These are phyloP conservation scores for Drosophila simulans DNA, from an alignment of 1,140 invertebrate genomes.

Conservation along the genomic window DNA sequence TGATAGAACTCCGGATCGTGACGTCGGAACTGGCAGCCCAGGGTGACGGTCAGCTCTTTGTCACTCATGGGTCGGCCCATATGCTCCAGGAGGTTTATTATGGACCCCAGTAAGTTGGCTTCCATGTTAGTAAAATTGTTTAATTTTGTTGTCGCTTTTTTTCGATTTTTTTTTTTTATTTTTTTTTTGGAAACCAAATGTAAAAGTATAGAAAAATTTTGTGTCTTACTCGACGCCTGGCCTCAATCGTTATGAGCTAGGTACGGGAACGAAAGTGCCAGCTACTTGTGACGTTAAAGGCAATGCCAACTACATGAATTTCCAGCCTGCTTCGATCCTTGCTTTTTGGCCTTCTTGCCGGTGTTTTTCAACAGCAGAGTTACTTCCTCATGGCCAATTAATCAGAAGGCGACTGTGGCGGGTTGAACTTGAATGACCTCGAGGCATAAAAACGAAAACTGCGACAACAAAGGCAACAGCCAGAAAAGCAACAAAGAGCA, in stretches of 20 bases:
- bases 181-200: slow-evolving; percentile 1
- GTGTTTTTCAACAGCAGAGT: slow-evolving; percentile 4
- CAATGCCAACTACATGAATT: neutral
- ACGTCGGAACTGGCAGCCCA: slow-evolving; percentile 23
- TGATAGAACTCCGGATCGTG: slow-evolving; percentile 51
- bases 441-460: slow-evolving; percentile 67
- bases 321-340: neutral
- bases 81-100: slow-evolving; percentile 33
- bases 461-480: slow-evolving; percentile 58
- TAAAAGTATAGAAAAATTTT: slow-evolving; percentile 14
- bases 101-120: slow-evolving; percentile 25
- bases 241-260: neutral
- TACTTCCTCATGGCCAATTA: slow-evolving; percentile 68
- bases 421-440: slow-evolving; percentile 74
- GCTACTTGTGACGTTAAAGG: neutral
- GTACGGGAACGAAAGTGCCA: neutral
- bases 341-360: neutral
- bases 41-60: slow-evolving; percentile 22
- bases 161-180: neutral
- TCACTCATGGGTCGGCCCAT: slow-evolving; percentile 35
- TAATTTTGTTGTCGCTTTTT: neutral
- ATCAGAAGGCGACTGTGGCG: slow-evolving; percentile 36
- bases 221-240: neutral
- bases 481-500: slow-evolving; percentile 6
- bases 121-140: no score